A percentile compares a stretch with the other conserved stretches of the same genome.
Evolutionary conservation across 2,888 invertebrate species (phyloP).

Genomic region (Coleophora flavipennella): DNA sequence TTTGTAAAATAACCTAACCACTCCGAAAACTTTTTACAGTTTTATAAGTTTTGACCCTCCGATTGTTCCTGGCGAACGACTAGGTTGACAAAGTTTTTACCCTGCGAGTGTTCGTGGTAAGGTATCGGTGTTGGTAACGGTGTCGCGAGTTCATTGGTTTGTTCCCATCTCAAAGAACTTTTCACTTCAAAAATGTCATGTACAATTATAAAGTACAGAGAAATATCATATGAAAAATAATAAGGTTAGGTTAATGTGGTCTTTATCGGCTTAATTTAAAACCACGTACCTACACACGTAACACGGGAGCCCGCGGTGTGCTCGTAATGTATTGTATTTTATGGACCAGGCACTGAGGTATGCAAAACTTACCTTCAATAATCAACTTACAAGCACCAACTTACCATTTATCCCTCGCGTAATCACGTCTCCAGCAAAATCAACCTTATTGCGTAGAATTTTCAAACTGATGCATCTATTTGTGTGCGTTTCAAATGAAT

Average conservation of each 20-base stretch:
- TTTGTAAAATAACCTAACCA: no score
- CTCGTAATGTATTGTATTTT: constrained; percentile 63
- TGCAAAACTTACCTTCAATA: constrained; percentile 62
- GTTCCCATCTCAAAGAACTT: no score
- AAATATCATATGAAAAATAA: constrained; percentile 5
- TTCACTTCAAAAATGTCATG: no score
- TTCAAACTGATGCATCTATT: constrained; percentile 8
- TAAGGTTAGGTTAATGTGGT: constrained; percentile 6
- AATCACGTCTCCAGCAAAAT: constrained; percentile 17
- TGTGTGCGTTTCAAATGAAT: not conserved
- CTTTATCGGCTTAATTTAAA: constrained; percentile 45
- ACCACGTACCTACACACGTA: constrained; percentile 47
- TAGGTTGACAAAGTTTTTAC: no score
- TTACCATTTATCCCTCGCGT: constrained; percentile 29
- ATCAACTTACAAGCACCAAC: constrained; percentile 43
- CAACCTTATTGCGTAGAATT: constrained; percentile 18
- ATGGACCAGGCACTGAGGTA: constrained; percentile 56
- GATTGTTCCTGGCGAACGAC: no score
- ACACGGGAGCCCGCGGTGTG: constrained; percentile 50
- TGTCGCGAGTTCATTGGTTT: no score
- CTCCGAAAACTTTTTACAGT: no score
- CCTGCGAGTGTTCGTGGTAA: no score
- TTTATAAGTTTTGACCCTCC: no score
- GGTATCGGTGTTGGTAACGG: no score
- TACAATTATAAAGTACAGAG: no score